Conservation (phyloP, 2,113 vertebrate genomes). For the Leptodactylus fuscus region DNA sequence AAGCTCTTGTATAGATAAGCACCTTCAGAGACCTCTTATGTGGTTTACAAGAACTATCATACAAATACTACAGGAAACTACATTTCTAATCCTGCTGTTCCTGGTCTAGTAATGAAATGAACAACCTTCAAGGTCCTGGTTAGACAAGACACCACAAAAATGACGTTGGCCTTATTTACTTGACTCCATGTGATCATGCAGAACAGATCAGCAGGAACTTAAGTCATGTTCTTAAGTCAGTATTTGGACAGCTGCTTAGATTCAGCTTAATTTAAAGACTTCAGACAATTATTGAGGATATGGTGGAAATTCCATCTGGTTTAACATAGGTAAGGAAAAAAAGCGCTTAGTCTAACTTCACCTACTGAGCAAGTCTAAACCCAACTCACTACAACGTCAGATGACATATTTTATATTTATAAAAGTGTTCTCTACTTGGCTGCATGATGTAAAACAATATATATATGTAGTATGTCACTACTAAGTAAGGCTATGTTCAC, state of each 20-base stretch:
- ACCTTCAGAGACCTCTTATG: not conserved
- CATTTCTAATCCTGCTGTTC: not conserved
- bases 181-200: not conserved
- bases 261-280: not conserved
- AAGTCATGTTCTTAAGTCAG: not conserved
- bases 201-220: constrained; percentile 2
- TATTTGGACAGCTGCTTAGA: constrained; percentile 16
- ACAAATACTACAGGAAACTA: not conserved
- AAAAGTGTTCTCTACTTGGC: no score
- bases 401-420: no score
- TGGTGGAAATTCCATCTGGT: not conserved
- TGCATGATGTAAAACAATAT: no score
- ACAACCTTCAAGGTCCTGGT: not conserved
- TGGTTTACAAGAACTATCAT: not conserved
- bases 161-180: not conserved
- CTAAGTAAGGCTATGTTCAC: no score
- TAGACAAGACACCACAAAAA: not conserved
- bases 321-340: not conserved
- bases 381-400: not conserved
- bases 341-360: not conserved
- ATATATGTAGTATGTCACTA: no score
- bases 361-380: not conserved
- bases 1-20: not conserved
- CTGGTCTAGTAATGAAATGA: not conserved
- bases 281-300: not conserved